Percentiles rank a stretch among this genome's conserved stretches.
phyloP scores from a whole-genome alignment of 2,888 invertebrate species.

The Amblyteles armatorius region DNA sequence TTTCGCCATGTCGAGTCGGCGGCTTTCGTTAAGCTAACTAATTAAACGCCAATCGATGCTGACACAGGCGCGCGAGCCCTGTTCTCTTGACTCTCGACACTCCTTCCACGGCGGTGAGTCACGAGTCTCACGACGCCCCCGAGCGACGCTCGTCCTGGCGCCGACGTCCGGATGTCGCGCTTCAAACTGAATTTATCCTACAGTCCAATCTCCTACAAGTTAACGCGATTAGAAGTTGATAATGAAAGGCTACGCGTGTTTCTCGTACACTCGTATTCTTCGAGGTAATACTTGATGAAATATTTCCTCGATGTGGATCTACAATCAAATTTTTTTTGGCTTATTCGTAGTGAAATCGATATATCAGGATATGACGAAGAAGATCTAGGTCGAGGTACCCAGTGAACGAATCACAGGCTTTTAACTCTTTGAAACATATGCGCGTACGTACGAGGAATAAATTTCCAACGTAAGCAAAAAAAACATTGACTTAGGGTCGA shows the following conservation, averaged over 20 bases:
- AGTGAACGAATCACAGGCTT: too few relatives aligned
- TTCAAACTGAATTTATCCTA: conserved; percentile 20
- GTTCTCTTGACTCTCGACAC: conserved; percentile 51
- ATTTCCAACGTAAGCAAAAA: background rate
- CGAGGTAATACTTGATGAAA: background rate
- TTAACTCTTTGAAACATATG: too few relatives aligned
- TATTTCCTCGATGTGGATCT: too few relatives aligned
- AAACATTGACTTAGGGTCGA: background rate
- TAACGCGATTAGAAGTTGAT: background rate
- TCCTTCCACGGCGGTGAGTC: conserved; percentile 36
- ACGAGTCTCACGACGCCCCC: conserved; percentile 21
- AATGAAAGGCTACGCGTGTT: background rate
- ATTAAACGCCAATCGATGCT: conserved; percentile 81
- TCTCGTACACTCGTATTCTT: background rate
- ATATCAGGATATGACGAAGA: too few relatives aligned
- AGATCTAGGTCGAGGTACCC: too few relatives aligned
- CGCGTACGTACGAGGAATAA: background rate
- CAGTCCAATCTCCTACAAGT: background rate
- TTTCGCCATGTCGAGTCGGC: conserved; percentile 44
- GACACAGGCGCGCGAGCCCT: conserved; percentile 10
- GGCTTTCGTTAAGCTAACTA: conserved; percentile 81
- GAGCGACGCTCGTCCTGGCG: conserved; percentile 45
- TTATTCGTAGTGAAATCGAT: background rate
- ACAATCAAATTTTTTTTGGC: background rate
- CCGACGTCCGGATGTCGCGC: conserved; percentile 38